Evolutionary conservation across 2,888 invertebrate species (phyloP).

Genomic region (Rhamnusium bicolor): DNA sequence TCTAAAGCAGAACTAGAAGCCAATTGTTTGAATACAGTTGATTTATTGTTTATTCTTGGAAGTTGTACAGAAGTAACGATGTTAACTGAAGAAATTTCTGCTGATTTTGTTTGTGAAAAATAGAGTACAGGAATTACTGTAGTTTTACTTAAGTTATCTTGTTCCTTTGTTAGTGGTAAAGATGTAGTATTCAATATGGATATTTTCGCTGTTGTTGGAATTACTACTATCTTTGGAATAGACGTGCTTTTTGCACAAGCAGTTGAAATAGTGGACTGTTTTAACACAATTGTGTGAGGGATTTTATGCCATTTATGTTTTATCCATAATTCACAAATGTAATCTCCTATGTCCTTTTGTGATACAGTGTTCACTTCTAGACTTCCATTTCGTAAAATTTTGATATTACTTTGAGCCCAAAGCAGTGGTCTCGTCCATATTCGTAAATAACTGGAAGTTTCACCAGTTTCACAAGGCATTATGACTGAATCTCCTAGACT

Average conservation of each 20-base stretch:
- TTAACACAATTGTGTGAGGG: background rate
- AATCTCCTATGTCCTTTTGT: background rate
- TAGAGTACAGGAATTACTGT: background rate
- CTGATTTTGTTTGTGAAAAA: background rate
- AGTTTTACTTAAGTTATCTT: background rate
- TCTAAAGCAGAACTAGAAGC: too few species aligned
- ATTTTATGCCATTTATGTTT: background rate
- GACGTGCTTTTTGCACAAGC: background rate
- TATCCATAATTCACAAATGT: background rate
- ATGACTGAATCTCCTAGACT: background rate
- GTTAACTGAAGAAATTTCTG: background rate
- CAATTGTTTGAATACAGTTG: background rate
- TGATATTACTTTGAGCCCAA: background rate
- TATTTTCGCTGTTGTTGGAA: background rate
- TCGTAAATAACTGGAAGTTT: background rate
- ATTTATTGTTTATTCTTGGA: background rate
- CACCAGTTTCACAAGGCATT: background rate
- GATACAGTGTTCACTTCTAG: background rate
- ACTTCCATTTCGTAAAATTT: background rate
- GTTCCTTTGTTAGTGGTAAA: background rate
- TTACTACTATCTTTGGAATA: background rate
- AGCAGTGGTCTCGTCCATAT: background rate
- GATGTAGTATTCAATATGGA: background rate
- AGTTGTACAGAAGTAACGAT: background rate
- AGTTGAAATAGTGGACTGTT: background rate